These are phyloP conservation scores for Agonopterix heracliana DNA, from an alignment of 2,888 invertebrate genomes.

Conservation along the genomic window DNA sequence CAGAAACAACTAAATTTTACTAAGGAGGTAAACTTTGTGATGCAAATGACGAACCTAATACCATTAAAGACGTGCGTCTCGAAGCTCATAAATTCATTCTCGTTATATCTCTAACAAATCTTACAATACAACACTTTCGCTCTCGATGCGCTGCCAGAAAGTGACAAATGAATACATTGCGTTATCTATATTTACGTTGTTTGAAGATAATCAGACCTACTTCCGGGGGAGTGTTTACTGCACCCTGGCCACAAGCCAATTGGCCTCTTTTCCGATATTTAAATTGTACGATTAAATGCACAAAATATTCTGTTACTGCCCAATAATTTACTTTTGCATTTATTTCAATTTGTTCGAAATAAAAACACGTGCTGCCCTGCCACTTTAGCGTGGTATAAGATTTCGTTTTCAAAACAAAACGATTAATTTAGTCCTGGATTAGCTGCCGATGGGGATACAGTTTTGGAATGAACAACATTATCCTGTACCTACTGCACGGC, in stretches of 20 bases:
- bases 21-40: too few relatives aligned
- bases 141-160: background rate
- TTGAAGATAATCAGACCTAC: constrained; percentile 33
- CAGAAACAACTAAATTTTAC: too few relatives aligned
- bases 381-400: constrained; percentile 13
- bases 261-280: constrained; percentile 48
- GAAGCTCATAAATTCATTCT: too few relatives aligned
- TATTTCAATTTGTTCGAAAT: constrained; percentile 28
- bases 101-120: too few relatives aligned
- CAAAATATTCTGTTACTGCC: constrained; percentile 40
- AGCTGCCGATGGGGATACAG: constrained; percentile 11
- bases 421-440: constrained; percentile 26
- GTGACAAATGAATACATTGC: background rate
- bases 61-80: too few relatives aligned
- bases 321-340: constrained; percentile 40
- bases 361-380: constrained; percentile 32
- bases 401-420: constrained; percentile 29
- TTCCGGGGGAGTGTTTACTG: constrained; percentile 53
- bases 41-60: too few relatives aligned
- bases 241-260: constrained; percentile 53
- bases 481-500: background rate
- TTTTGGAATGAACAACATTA: background rate
- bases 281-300: constrained; percentile 36
- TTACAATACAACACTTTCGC: background rate
- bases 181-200: constrained; percentile 31